These are phyloP conservation scores for Drosophila merina DNA, from an alignment of 2,888 invertebrate genomes.

Conservation along the genomic window DNA sequence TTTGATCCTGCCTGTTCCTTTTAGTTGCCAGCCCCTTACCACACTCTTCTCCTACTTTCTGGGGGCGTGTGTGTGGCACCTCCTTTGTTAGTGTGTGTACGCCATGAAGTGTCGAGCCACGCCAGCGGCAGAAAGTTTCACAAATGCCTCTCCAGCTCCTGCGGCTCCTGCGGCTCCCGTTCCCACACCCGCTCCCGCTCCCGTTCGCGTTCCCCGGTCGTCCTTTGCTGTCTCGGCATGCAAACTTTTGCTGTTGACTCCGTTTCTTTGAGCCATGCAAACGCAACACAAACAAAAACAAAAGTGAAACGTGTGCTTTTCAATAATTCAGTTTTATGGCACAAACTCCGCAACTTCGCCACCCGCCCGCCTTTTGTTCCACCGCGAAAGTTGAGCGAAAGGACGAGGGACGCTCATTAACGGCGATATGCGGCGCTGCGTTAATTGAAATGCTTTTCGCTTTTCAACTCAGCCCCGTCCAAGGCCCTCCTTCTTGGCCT, in stretches of 20 bases:
- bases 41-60: background rate
- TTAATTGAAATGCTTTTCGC: slow-evolving; percentile 78
- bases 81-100: slow-evolving; percentile 44
- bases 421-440: slow-evolving; percentile 49
- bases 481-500: slow-evolving; percentile 14
- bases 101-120: slow-evolving; percentile 74
- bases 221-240: slow-evolving; percentile 52
- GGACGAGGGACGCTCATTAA: slow-evolving; percentile 65
- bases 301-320: slow-evolving; percentile 79
- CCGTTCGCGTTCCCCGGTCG: slow-evolving; percentile 21
- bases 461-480: slow-evolving; percentile 46
- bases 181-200: too few species aligned
- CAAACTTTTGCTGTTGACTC: slow-evolving; percentile 65
- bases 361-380: slow-evolving; percentile 69
- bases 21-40: background rate
- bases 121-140: slow-evolving; percentile 73
- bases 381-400: slow-evolving; percentile 59
- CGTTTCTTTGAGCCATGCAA: slow-evolving; percentile 65
- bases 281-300: slow-evolving; percentile 64
- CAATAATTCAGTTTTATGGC: slow-evolving; percentile 80
- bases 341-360: slow-evolving; percentile 66
- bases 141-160: slow-evolving; percentile 39
- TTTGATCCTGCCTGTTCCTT: slow-evolving; percentile 56
- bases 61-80: slow-evolving; percentile 12
- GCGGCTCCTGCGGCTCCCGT: slow-evolving; percentile 31